A percentile compares a stretch with the other conserved stretches of the same genome.
Conservation (phyloP, 2,888 invertebrate species). For the Cephalotes varians region DNA sequence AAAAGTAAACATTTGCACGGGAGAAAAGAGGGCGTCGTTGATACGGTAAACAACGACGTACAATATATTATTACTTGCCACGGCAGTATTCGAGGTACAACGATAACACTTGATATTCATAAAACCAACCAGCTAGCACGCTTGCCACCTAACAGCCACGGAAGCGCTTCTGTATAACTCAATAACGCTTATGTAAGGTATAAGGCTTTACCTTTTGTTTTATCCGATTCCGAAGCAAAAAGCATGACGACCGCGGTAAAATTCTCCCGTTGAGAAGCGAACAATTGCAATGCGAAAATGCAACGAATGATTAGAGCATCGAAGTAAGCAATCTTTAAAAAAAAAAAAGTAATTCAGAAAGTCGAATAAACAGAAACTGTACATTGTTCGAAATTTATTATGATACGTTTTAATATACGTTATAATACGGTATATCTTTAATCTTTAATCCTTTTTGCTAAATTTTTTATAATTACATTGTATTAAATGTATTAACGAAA, state of each 20-base stretch:
- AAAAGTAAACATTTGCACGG: constrained; percentile 71
- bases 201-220: constrained; percentile 35
- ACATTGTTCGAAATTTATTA: background rate
- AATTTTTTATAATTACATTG: background rate
- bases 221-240: constrained; percentile 11
- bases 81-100: constrained; percentile 51
- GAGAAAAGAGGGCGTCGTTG: constrained; percentile 64
- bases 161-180: constrained; percentile 37
- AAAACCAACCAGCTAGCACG: constrained; percentile 44
- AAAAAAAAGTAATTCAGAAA: background rate
- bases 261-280: background rate
- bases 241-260: background rate
- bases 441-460: background rate
- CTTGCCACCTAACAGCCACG: constrained; percentile 21
- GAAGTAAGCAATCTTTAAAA: background rate
- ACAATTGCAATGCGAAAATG: background rate
- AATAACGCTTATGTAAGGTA: constrained; percentile 49
- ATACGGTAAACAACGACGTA: constrained; percentile 67
- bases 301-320: background rate
- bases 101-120: constrained; percentile 63
- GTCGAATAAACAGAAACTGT: background rate
- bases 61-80: constrained; percentile 39
- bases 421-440: background rate
- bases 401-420: background rate
- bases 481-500: background rate